Base-by-base conservation (phyloP, 1,140 invertebrate species). In the Calliopsis andreniformis region DNA sequence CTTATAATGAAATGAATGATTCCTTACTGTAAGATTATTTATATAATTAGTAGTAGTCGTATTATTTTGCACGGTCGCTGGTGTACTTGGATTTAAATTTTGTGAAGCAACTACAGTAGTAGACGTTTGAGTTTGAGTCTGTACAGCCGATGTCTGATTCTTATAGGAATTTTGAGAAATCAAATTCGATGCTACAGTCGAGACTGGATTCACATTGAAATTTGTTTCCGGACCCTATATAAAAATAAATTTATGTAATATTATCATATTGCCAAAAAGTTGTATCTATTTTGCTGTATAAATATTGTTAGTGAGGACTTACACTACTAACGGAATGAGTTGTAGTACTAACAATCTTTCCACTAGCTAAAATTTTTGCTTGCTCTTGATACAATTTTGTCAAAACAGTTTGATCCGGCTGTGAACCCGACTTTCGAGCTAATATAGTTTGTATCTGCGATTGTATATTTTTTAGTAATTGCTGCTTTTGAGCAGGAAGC, bases 301-400 rank as follows among this genome's bases (percentile, higher is more conserved):
- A 73, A 3, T 59, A 70, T 0, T 47, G 58, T n/a, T 23, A 30
- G 18, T n/a, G 3, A 56, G 1, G 45, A 82, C 88, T 90, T 84
- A 91, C 90, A 67, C 75, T 86, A 49, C 71, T 86, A 55, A 89
- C 58, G 32, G 88, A 79, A 78, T 89, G 89, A 32, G 88, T 87
- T 45, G 83, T 83, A 73, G 84, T 88, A 70, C 86, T 89, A 30
- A 94, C 87, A 58, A 93, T 83, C 85, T 94, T 94, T 10, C 93
- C 93, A 78, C 91, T 92, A 12, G 93, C 87, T 42, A 94, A 78
- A 77, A 94, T 94, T 86, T 92, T 93, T 23, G 93, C 84, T 76
- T 94, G 93, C 30, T 94, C 93, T 62, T 91, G 87, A 80, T 92
- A 92, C n/a, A 94, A 82, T 79, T 92, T 93, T 4, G 91, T 86